Evolutionary conservation across 2,797 vertebrate species (phyloP), one percentile per base, ranked within the genome.

Genomic region (Danio choprae): DNA sequence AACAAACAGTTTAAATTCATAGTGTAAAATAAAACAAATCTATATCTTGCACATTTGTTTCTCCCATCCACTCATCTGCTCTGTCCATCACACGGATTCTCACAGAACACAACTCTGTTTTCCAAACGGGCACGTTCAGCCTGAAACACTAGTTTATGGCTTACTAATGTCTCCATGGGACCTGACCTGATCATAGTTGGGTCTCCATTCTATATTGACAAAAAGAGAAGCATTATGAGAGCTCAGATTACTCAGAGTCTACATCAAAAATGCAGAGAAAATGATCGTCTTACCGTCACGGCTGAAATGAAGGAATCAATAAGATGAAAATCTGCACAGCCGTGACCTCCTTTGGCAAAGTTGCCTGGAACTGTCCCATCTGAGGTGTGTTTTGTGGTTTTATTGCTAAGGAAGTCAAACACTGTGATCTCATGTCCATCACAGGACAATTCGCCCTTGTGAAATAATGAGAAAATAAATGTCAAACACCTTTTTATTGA

Each of bases 91-190:
- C 10, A 29, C 74, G 41, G 59, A 36, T 5, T 62, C 58, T 65
- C 84, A 69, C 91, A 91, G 85, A 88, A 69, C 41, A 96, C 88
- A 43, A 96, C 91, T 53, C 89, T 87, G 87, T 86, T 89, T 87
- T 96, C 93, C 85, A 88, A 80, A 13, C 95, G 89, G 0, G 95
- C 89, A 15, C 88, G 92, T 81, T 96, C 95, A 0, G 95, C 95
- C 53, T 94, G 92, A 83, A 96, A 96, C 86, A 96, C 95, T 77
- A 96, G 89, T 69, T 94, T 85, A 85, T 96, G 95, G 79, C 94
- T 95, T 9, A 48, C 73, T 71, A 96, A 89, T 0, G 95, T 95
- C 77, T 95, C 95, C 81, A 91, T 90, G 0, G 95, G 90, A 44
- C 94, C 94, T 0, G 93, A 93, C 36, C 83, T 89, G 76, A 95